Percentiles rank a stretch among this genome's conserved stretches.
phyloP scores from a whole-genome alignment of 2,113 vertebrate species.

The Anolis carolinensis region DNA sequence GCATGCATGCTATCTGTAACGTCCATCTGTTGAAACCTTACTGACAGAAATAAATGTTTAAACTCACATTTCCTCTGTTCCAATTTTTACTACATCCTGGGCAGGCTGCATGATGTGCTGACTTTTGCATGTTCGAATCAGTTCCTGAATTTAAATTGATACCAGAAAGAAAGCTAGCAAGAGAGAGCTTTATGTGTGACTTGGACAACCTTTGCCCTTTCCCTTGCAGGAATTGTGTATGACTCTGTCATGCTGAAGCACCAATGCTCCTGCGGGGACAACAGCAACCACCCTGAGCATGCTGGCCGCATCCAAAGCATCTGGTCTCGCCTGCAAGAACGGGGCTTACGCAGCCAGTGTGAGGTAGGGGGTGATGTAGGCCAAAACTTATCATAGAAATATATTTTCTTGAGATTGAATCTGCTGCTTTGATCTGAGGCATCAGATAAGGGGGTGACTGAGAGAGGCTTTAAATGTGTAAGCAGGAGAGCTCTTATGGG shows the following conservation, averaged over 20 bases:
- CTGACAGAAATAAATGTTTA: neutral
- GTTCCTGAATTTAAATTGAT: neutral
- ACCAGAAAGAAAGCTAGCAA: neutral
- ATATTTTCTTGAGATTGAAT: neutral
- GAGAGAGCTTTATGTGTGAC: neutral
- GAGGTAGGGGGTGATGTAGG: slow-evolving; percentile 75
- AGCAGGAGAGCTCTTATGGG: no score
- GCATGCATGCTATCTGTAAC: neutral
- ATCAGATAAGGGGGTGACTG: neutral
- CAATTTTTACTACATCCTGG: neutral
- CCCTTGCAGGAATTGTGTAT: slow-evolving; percentile 85
- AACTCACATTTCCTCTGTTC: no score
- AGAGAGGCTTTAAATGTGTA: no score
- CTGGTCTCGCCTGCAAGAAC: slow-evolving; percentile 89
- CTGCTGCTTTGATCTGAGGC: neutral
- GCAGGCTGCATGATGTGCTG: no score
- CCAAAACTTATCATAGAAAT: neutral
- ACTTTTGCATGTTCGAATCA: neutral
- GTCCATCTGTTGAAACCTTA: neutral
- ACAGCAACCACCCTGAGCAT: slow-evolving; percentile 87
- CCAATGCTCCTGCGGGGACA: slow-evolving; percentile 90
- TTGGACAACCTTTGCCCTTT: neutral
- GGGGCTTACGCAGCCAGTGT: slow-evolving; percentile 85
- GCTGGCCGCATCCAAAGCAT: slow-evolving; percentile 90
- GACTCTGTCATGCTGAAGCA: slow-evolving; percentile 92